Evolutionary conservation across 2,888 invertebrate genomes (phyloP), one percentile per base, ranked within the genome.

Genomic region (Trachelus iudaicus): DNA sequence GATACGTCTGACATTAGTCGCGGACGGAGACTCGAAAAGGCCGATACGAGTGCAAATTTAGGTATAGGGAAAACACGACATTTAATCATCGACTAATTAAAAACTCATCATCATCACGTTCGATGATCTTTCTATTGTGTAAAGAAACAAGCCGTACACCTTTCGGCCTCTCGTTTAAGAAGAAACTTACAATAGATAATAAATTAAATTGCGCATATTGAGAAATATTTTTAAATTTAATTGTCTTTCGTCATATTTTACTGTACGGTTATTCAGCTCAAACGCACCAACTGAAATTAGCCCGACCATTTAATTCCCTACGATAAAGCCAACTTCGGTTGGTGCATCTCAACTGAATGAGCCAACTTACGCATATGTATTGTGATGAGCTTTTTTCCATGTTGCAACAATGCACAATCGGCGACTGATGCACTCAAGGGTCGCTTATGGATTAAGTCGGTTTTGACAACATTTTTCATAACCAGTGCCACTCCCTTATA

Each of bases 181-280:
- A 82, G 75, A 80, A 78, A 83, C 81, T 81, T 82, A 80, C 84
- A 84, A 76, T 80, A 79, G 78, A 80, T 56, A 81, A 77, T 80
- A 79, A 79, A 80, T 78, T 79, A 80, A 79, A 81, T 79, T 83
- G 77, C 79, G 77, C 83, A 79, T 79, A 83, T 75, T 71, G 75
- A 84, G 79, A 80, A 86, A 83, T 88, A 87, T 87, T 88, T 86
- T 87, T 85, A 84, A 86, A 85, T 80, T 83, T 84, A 85, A 85
- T 82, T 81, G 81, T 85, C 82, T 81, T 83, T 82, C 79, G 78
- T 87, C 82, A 88, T 84, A 84, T 82, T 85, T 86, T 87, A 86
- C 86, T 86, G 87, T 88, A 83, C 23, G 40, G 40, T 56, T 56
- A 56, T 56, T 56, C 23, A 56, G 40, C 40, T 56, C 23, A 56